A percentile compares a stretch with the other conserved stretches of the same genome.
These are phyloP conservation scores for Cochlearius cochlearius DNA, from an alignment of 2,113 vertebrate genomes.

Conservation along the genomic window DNA sequence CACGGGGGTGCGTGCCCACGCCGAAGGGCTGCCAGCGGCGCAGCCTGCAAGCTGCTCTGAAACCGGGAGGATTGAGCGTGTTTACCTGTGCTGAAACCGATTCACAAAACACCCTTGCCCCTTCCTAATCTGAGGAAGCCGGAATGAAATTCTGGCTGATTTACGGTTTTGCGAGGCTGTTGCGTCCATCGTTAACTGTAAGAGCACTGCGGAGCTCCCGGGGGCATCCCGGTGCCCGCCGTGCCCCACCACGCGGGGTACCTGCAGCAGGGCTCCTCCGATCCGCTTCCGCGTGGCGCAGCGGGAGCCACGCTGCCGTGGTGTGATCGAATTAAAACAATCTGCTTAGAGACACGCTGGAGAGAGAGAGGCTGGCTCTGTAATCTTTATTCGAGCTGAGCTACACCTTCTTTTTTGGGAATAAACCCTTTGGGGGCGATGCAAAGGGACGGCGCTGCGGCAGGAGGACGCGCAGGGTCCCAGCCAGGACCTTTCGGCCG, in stretches of 20 bases:
- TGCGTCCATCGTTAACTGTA: accelerated
- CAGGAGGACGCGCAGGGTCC: accelerated
- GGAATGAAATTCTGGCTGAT: background rate
- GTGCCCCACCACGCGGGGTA: background rate
- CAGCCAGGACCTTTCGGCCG: accelerated
- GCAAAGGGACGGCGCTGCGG: background rate
- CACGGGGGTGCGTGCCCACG: accelerated
- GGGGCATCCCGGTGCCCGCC: background rate
- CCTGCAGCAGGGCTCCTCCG: background rate
- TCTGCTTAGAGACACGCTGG: background rate
- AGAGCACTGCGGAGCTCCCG: background rate
- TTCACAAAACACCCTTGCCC: background rate
- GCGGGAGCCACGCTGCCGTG: background rate
- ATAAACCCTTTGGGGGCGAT: background rate
- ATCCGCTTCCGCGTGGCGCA: accelerated
- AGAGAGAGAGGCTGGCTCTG: background rate
- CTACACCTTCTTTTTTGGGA: background rate
- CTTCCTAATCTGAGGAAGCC: background rate
- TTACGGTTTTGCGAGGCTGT: background rate
- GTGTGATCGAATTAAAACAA: background rate
- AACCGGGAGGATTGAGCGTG: background rate
- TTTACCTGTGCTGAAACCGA: background rate
- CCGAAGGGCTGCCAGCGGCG: background rate
- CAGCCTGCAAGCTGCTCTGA: background rate
- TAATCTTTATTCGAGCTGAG: background rate